A percentile compares a stretch with the other conserved stretches of the same genome.
Conservation (phyloP, 1,140 invertebrate species). For the Samia ricini region DNA sequence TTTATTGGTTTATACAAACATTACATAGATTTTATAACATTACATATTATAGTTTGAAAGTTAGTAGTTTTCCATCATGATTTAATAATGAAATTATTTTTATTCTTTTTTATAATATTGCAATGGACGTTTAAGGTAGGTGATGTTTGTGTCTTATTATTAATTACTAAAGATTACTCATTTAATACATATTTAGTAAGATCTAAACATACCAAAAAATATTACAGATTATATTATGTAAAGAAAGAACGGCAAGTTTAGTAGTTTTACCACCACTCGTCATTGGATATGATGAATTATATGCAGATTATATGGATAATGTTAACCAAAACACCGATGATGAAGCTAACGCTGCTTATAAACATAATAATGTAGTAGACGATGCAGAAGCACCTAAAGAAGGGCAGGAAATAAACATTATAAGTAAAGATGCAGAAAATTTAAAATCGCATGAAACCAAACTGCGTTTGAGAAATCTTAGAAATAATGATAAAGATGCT, state of each 20-base stretch:
- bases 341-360: background rate
- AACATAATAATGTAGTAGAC: background rate
- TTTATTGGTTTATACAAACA: background rate
- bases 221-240: constrained; percentile 1
- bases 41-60: too few species aligned
- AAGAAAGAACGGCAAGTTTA: constrained; percentile 45
- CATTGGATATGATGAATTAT: constrained; percentile 61
- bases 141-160: background rate
- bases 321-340: background rate
- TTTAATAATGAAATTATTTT: constrained; percentile 3
- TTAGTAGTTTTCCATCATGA: background rate
- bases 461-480: background rate
- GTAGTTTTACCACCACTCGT: constrained; percentile 57
- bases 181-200: background rate
- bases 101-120: background rate
- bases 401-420: background rate
- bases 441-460: background rate
- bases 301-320: constrained; percentile 11
- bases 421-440: background rate
- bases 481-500: background rate
- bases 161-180: background rate
- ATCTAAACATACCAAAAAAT: background rate
- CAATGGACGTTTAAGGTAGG: background rate
- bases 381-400: background rate
- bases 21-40: too few species aligned